These are phyloP conservation scores for Harpagoxenus sublaevis DNA, from an alignment of 2,888 invertebrate genomes.

Conservation along the genomic window DNA sequence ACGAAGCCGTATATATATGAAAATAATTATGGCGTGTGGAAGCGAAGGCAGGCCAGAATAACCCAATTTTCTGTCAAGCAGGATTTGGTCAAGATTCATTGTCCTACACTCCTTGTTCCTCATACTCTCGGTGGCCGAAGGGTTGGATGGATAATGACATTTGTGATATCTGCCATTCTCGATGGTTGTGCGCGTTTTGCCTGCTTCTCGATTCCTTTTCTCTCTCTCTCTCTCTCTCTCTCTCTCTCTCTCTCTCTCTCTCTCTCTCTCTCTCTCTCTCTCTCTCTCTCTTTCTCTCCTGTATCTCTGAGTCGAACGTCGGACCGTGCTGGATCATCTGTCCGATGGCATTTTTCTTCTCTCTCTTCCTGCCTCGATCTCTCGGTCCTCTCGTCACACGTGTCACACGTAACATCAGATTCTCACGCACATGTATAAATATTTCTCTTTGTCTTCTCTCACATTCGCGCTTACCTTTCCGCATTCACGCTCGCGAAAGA, in stretches of 20 bases:
- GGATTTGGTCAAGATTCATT: constrained; percentile 63
- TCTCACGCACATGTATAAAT: constrained; percentile 40
- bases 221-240: constrained; percentile 50
- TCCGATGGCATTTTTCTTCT: constrained; percentile 27
- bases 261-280: constrained; percentile 57
- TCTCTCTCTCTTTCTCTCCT: constrained; percentile 62
- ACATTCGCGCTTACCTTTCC: constrained; percentile 59
- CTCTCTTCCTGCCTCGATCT: constrained; percentile 47
- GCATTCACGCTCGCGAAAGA: constrained; percentile 74
- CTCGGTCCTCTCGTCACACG: constrained; percentile 57
- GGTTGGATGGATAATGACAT: constrained; percentile 73
- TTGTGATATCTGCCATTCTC: constrained; percentile 65
- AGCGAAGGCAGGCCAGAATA: constrained; percentile 51
- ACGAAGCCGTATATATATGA: constrained; percentile 15
- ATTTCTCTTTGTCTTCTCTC: constrained; percentile 60
- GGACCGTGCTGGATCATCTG: constrained; percentile 79
- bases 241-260: constrained; percentile 60
- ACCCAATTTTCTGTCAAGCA: constrained; percentile 59
- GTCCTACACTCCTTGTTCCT: constrained; percentile 64
- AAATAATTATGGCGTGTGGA: constrained; percentile 28
- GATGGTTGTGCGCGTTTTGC: constrained; percentile 66
- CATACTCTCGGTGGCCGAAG: constrained; percentile 71
- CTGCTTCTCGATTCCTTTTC: constrained; percentile 67
- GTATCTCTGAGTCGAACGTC: constrained; percentile 84
- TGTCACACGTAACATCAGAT: constrained; percentile 56